phyloP scores from a whole-genome alignment of 1,140 invertebrate species.

The Centruroides sculpturatus region DNA sequence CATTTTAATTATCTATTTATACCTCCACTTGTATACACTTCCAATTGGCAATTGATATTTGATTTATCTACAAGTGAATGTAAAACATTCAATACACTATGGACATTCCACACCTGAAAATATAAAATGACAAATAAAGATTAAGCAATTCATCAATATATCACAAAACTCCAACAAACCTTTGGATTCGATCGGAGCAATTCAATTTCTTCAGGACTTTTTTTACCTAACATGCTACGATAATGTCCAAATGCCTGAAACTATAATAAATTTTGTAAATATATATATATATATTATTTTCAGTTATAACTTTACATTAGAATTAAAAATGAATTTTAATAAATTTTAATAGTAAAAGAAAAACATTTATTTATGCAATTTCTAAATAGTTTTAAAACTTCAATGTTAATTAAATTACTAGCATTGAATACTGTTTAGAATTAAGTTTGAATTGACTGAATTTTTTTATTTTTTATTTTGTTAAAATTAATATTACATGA shows the following conservation, averaged over 20 bases:
- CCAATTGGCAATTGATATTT: slow-evolving; percentile 93
- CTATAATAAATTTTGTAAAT: slow-evolving; percentile 48
- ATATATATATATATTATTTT: too few relatives aligned
- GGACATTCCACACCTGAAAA: slow-evolving; percentile 80
- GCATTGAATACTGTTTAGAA: too few relatives aligned
- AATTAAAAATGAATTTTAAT: too few relatives aligned
- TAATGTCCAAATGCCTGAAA: slow-evolving; percentile 94
- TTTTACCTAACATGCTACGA: slow-evolving; percentile 64
- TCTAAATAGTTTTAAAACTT: too few relatives aligned
- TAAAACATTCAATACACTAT: slow-evolving; percentile 93
- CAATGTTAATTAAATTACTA: too few relatives aligned
- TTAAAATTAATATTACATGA: too few relatives aligned
- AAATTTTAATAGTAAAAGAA: too few relatives aligned
- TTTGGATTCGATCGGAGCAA: slow-evolving; percentile 63
- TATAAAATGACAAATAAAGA: background rate
- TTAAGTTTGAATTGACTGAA: too few relatives aligned
- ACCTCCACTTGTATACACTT: slow-evolving; percentile 47
- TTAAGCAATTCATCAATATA: background rate
- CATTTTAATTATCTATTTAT: slow-evolving; percentile 7
- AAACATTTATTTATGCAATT: too few relatives aligned
- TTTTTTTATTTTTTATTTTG: too few relatives aligned
- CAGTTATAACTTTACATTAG: too few relatives aligned
- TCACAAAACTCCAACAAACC: slow-evolving; percentile 20
- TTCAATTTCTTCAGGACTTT: slow-evolving; percentile 67
- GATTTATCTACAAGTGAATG: slow-evolving; percentile 97